Base-by-base conservation (phyloP, 2,113 vertebrate genomes). In the Oriolus oriolus region DNA sequence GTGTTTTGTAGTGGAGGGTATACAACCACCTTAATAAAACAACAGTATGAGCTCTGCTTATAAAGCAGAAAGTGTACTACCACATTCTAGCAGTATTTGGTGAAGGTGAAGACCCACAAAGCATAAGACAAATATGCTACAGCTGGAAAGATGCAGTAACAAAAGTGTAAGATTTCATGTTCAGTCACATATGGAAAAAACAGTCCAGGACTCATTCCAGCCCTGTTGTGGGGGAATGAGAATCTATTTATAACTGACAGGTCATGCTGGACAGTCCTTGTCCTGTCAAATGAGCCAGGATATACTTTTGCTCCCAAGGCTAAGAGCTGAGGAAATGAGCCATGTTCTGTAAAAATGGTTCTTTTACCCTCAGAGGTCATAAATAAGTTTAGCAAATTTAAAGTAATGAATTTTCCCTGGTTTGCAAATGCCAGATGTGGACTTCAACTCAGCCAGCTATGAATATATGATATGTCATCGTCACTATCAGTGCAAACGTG, bases 351-450 rank as follows among this genome's bases (percentile, higher is more conserved):
- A 59, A 89, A 84, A 87, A 35, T n/a, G 17, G 24, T 31, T 81
- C 53, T 71, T 56, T 53, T 85, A 70, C 54, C 39, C 49, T 79
- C 53, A 69, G 2, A 85, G 73, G 80, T 18, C 7, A 5, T 35
- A 85, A 91, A 87, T 24, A 89, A 94, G 41, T 76, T 91, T 33
- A 94, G 93, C 16, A 94, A 91, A 92, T 75, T 56, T 71, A 39
- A 92, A 84, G 44, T 28, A 89, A 87, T 45, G 9, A 80, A 50
- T 85, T 93, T 87, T 18, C 69, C 27, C n/a, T 57, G 33, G 31
- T 89, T 85, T 91, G 49, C n/a, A 93, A 92, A 78, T 30, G 57
- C 45, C 44, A 84, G 33, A 65, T 11, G 26, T 19, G 13, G 45
- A 69, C 28, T 79, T 89, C 10, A 81, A 47, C 52, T 82, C 37